Conservation (phyloP, 2,113 vertebrate genomes). For the Egretta garzetta region DNA sequence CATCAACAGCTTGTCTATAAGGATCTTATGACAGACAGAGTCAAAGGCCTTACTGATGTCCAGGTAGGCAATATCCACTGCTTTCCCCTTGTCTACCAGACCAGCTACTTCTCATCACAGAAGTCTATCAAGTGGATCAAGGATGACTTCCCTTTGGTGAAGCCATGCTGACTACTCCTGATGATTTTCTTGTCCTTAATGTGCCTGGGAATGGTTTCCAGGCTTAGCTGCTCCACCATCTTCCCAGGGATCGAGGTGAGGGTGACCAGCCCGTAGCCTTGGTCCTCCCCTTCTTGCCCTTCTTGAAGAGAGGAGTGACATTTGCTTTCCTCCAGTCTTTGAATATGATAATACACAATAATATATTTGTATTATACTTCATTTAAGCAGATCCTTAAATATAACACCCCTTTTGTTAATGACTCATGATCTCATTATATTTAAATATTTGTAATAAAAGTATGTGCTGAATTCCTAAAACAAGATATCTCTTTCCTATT, state of each 20-base stretch:
- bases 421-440: neutral
- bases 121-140: neutral
- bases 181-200: neutral
- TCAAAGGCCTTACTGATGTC: neutral
- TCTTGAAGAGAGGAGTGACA: neutral
- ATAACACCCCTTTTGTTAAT: neutral
- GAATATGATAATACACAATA: neutral
- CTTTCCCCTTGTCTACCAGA: neutral
- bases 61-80: neutral
- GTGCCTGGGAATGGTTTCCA: neutral
- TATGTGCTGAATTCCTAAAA: neutral
- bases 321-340: neutral
- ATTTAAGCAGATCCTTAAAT: conserved; percentile 14
- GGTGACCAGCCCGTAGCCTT: neutral
- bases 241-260: neutral
- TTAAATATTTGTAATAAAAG: neutral
- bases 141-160: neutral
- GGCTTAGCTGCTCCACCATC: neutral
- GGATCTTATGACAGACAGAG: neutral
- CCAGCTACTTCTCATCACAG: neutral
- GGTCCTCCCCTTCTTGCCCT: neutral
- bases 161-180: neutral
- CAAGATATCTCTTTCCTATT: neutral
- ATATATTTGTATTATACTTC: neutral
- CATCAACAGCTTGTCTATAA: neutral